A percentile compares a stretch with the other conserved stretches of the same genome.
These are phyloP conservation scores for Eulemur rufifrons DNA, from an alignment of 2,113 vertebrate species.

Conservation along the genomic window DNA sequence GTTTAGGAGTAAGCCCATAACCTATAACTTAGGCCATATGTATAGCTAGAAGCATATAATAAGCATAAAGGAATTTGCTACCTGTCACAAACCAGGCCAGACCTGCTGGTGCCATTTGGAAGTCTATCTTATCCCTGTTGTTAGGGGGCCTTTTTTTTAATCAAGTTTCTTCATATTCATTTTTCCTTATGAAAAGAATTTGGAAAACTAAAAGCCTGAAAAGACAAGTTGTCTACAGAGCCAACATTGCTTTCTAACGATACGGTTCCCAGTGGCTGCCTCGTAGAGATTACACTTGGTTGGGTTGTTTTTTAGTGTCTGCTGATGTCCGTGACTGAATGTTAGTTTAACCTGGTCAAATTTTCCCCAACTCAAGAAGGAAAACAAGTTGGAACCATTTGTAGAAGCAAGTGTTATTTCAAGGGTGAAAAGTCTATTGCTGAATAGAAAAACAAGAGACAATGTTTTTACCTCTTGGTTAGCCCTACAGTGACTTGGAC, in stretches of 20 bases:
- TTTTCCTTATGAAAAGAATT: constrained; percentile 33
- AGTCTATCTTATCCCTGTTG: neutral
- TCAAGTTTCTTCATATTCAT: neutral
- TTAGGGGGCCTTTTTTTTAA: neutral
- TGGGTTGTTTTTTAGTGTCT: constrained; percentile 26
- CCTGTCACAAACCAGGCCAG: neutral
- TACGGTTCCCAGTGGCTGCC: neutral
- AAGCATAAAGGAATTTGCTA: constrained; percentile 9
- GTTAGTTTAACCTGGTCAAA: constrained; percentile 70
- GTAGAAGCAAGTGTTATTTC: constrained; percentile 56
- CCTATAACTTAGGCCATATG: neutral
- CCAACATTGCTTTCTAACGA: constrained; percentile 48
- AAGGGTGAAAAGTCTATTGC: constrained; percentile 41
- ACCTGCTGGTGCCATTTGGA: neutral
- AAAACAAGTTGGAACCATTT: constrained; percentile 59
- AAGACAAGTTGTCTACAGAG: constrained; percentile 3
- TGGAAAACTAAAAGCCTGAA: neutral
- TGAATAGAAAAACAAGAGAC: constrained; percentile 50
- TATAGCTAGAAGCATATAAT: constrained; percentile 34
- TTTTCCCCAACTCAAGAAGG: constrained; percentile 41
- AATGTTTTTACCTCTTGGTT: constrained; percentile 33
- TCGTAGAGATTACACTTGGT: neutral
- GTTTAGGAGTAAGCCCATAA: neutral
- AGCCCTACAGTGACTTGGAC: neutral
- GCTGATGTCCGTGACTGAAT: constrained; percentile 52